Conservation (phyloP, 1,140 invertebrate genomes). For the Aphis gossypii region DNA sequence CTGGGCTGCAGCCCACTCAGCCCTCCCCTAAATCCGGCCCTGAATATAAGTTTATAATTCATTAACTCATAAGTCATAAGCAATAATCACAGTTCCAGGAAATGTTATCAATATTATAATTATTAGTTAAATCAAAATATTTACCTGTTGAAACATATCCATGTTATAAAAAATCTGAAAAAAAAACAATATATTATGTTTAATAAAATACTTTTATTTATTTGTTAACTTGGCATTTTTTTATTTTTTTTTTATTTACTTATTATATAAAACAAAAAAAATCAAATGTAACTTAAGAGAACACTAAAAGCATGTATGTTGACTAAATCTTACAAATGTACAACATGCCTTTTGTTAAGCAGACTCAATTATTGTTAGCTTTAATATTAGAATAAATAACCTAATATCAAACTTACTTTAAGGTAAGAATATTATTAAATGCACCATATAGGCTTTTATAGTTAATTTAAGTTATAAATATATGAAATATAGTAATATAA, state of each 20-base stretch:
- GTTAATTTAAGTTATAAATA: too few species aligned
- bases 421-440: background rate
- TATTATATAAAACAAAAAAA: too few species aligned
- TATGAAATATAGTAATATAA: too few species aligned
- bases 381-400: background rate
- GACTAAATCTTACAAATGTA: background rate
- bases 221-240: background rate
- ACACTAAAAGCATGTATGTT: too few species aligned
- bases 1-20: too few species aligned
- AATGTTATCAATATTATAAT: background rate
- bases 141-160: background rate
- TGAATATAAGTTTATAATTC: background rate
- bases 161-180: background rate
- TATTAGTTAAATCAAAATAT: background rate
- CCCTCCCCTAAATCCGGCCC: too few species aligned
- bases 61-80: background rate
- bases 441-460: too few species aligned
- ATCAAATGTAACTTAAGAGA: too few species aligned
- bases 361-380: background rate
- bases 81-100: background rate
- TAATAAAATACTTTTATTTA: background rate
- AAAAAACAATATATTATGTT: background rate
- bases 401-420: background rate
- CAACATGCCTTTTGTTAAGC: background rate
- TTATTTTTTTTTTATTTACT: too few species aligned